Evolutionary conservation across 2,888 invertebrate genomes (phyloP).

Genomic region (Campaea margaritaria): DNA sequence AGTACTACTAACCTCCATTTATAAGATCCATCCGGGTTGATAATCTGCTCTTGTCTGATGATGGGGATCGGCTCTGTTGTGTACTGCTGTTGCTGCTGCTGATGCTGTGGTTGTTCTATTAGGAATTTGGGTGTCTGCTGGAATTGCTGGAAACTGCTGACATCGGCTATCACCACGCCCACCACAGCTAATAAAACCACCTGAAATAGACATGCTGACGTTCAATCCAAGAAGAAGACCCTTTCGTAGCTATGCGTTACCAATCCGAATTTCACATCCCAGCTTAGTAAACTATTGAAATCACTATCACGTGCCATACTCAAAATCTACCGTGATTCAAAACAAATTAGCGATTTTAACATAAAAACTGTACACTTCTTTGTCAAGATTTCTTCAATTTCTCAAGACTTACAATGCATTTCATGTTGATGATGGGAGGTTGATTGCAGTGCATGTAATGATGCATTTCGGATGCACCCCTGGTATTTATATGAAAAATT

Average conservation of each 20-base stretch:
- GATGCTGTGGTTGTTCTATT: slow-evolving; percentile 52
- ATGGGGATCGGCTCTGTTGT: slow-evolving; percentile 87
- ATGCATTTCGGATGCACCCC: slow-evolving; percentile 75
- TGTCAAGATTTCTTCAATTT: slow-evolving; percentile 6
- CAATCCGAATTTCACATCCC: no score
- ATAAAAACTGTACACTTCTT: background rate
- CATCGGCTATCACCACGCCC: slow-evolving; percentile 61
- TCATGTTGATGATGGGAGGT: slow-evolving; percentile 63
- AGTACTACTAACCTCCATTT: slow-evolving; percentile 77
- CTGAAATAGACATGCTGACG: slow-evolving; percentile 42
- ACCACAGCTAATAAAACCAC: slow-evolving; percentile 49
- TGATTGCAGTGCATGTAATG: slow-evolving; percentile 66
- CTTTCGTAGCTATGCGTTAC: no score
- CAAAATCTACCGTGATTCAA: no score
- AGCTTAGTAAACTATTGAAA: no score
- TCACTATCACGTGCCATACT: no score
- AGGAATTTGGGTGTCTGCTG: slow-evolving; percentile 56
- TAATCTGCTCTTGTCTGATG: slow-evolving; percentile 87
- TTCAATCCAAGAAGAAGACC: no score
- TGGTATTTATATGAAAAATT: slow-evolving; percentile 79
- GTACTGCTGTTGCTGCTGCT: slow-evolving; percentile 64
- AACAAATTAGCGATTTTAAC: no score
- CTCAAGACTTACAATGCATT: slow-evolving; percentile 68
- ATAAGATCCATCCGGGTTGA: slow-evolving; percentile 89
- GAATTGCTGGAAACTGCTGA: slow-evolving; percentile 65